A percentile compares a stretch with the other conserved stretches of the same genome.
Conservation (phyloP, 2,797 vertebrate genomes). For the Chlorospingus semifuscus region DNA sequence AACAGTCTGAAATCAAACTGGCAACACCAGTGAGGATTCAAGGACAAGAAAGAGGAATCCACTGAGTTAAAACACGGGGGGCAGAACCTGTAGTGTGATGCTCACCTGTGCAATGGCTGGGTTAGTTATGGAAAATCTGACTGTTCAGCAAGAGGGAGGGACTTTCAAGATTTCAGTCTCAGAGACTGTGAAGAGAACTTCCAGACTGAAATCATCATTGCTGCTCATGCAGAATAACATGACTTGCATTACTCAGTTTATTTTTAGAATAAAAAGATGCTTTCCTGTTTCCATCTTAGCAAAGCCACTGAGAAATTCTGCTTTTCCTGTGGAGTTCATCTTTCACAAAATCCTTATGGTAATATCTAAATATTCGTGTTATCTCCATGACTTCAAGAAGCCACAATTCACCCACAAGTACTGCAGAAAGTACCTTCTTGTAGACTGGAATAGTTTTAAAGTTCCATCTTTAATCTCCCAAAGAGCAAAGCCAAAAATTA, state of each 20-base stretch:
- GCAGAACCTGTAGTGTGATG: not conserved
- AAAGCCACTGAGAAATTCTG: not conserved
- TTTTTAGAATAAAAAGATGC: not conserved
- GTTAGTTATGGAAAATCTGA: not conserved
- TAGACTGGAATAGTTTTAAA: not conserved
- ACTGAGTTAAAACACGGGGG: not conserved
- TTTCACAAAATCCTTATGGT: not conserved
- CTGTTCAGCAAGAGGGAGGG: not conserved
- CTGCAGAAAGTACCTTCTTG: not conserved
- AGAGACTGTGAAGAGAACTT: not conserved
- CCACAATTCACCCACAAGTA: not conserved
- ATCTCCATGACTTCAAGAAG: not conserved
- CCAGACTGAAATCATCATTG: not conserved
- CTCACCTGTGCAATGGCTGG: not conserved
- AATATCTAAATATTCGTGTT: not conserved
- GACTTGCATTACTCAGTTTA: not conserved
- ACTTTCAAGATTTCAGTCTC: not conserved
- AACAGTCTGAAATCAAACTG: not conserved
- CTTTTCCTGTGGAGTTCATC: not conserved
- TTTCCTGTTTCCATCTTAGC: not conserved
- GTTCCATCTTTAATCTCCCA: not conserved
- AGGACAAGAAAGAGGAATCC: not conserved
- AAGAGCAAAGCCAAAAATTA: not conserved
- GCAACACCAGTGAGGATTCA: not conserved
- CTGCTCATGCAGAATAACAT: not conserved